phyloP scores from a whole-genome alignment of 1,140 invertebrate genomes.

The Cyphomyrmex costatus region DNA sequence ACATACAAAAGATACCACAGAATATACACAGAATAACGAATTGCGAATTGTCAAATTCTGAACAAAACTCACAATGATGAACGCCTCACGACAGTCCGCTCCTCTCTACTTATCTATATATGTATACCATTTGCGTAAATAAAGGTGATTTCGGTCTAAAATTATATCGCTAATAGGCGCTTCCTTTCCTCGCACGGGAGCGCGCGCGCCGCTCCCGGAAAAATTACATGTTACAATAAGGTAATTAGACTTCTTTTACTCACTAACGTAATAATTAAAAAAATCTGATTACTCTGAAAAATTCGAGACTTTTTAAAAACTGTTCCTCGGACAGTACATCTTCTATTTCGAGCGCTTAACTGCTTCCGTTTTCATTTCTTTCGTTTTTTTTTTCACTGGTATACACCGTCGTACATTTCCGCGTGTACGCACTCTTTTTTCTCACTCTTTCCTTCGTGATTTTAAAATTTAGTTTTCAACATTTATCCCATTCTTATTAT shows the following conservation, averaged over 20 bases:
- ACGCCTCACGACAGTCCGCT: slow-evolving; percentile 50
- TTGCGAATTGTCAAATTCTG: slow-evolving; percentile 49
- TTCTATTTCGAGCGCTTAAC: slow-evolving; percentile 44
- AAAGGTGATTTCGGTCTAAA: slow-evolving; percentile 76
- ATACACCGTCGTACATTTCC: slow-evolving; percentile 72
- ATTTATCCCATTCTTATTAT: slow-evolving; percentile 79
- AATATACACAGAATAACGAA: slow-evolving; percentile 70
- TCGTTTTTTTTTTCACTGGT: slow-evolving; percentile 73
- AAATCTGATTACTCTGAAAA: slow-evolving; percentile 76
- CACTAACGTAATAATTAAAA: slow-evolving; percentile 81
- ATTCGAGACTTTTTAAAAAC: slow-evolving; percentile 78
- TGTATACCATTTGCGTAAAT: slow-evolving; percentile 69
- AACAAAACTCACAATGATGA: slow-evolving; percentile 67
- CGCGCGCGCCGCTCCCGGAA: slow-evolving; percentile 51
- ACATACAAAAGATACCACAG: slow-evolving; percentile 50
- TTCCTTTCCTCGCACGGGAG: slow-evolving; percentile 71
- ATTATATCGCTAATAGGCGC: slow-evolving; percentile 80
- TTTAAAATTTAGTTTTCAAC: slow-evolving; percentile 73
- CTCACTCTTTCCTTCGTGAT: background rate
- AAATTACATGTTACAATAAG: slow-evolving; percentile 75
- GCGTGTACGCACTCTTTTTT: slow-evolving; percentile 45
- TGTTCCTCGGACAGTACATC: slow-evolving; percentile 77
- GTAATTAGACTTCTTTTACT: slow-evolving; percentile 77
- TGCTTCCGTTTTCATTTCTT: slow-evolving; percentile 34
- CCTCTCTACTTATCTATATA: slow-evolving; percentile 73